phyloP scores from a whole-genome alignment of 2,113 vertebrate genomes.

The Dicaeum eximium region DNA sequence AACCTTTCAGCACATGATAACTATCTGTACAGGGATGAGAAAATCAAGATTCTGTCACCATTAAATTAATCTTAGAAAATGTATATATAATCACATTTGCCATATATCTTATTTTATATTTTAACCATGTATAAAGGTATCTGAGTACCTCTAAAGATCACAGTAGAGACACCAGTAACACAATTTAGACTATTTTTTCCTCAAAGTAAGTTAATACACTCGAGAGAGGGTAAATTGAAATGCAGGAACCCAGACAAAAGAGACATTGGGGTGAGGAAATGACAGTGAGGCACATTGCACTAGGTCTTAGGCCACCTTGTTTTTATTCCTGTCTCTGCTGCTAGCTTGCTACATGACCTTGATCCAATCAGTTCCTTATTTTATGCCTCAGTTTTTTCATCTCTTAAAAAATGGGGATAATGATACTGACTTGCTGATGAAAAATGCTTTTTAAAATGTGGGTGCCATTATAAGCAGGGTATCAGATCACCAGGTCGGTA shows the following conservation, averaged over 20 bases:
- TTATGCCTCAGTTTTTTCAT: slow-evolving; percentile 51
- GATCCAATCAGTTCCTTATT: slow-evolving; percentile 52
- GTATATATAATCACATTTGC: not conserved
- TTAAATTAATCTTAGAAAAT: not conserved
- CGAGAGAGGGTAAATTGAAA: slow-evolving; percentile 28
- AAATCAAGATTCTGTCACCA: slow-evolving; percentile 5
- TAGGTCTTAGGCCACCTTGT: slow-evolving; percentile 50
- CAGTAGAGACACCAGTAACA: not conserved
- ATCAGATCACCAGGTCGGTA: slow-evolving; percentile 19
- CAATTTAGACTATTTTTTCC: slow-evolving; percentile 11
- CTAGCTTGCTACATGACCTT: slow-evolving; percentile 47
- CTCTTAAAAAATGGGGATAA: slow-evolving; percentile 55
- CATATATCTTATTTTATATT: not conserved
- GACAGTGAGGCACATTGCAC: slow-evolving; percentile 18
- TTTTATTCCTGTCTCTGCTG: slow-evolving; percentile 42
- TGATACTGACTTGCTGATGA: slow-evolving; percentile 46
- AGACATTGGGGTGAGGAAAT: slow-evolving; percentile 21
- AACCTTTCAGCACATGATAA: not conserved
- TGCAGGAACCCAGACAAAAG: slow-evolving; percentile 28
- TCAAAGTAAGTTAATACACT: slow-evolving; percentile 24
- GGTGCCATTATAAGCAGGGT: slow-evolving; percentile 34
- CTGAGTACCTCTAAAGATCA: not conserved
- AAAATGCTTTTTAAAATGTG: slow-evolving; percentile 45
- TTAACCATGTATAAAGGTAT: not conserved
- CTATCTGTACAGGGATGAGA: not conserved